phyloP scores from a whole-genome alignment of 2,888 invertebrate genomes.

The Cryptocheilus praepositus region DNA sequence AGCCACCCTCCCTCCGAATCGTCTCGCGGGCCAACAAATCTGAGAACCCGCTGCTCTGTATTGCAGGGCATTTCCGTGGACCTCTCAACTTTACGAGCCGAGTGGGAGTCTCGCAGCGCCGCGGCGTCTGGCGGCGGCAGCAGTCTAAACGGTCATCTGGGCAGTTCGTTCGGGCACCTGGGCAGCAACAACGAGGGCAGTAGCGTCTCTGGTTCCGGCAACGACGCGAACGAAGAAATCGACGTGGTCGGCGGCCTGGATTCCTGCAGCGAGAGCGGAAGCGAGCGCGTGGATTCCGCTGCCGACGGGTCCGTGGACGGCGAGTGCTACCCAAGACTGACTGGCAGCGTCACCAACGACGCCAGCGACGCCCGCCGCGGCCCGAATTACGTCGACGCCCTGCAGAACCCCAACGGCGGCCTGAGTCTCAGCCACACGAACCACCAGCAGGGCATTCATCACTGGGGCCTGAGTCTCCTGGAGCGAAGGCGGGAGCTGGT shows the following conservation, averaged over 20 bases:
- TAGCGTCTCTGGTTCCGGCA: conserved; percentile 72
- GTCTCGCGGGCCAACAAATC: too few species aligned
- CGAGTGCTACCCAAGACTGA: conserved; percentile 76
- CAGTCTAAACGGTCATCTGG: conserved; percentile 60
- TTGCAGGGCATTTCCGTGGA: conserved; percentile 88
- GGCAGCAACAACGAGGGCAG: conserved; percentile 71
- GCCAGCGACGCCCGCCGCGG: conserved; percentile 61
- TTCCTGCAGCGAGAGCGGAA: conserved; percentile 82
- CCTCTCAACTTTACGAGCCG: conserved; percentile 87
- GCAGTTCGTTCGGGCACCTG: conserved; percentile 63
- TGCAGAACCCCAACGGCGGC: conserved; percentile 57
- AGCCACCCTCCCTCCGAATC: too few species aligned
- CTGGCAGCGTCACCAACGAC: conserved; percentile 71
- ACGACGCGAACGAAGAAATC: conserved; percentile 78
- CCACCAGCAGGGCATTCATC: conserved; percentile 70
- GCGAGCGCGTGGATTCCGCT: conserved; percentile 75
- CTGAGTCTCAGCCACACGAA: conserved; percentile 63
- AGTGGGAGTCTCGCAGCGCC: conserved; percentile 83
- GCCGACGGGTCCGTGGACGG: conserved; percentile 79
- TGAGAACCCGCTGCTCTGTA: too few species aligned
- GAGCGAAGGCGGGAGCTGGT: conserved; percentile 76
- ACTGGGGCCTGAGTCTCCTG: conserved; percentile 72
- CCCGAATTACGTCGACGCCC: conserved; percentile 40
- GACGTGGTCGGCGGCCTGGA: conserved; percentile 90
- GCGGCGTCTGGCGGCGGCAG: conserved; percentile 78